Conservation (phyloP, 2,888 invertebrate species). For the Acrobasis repandana region DNA sequence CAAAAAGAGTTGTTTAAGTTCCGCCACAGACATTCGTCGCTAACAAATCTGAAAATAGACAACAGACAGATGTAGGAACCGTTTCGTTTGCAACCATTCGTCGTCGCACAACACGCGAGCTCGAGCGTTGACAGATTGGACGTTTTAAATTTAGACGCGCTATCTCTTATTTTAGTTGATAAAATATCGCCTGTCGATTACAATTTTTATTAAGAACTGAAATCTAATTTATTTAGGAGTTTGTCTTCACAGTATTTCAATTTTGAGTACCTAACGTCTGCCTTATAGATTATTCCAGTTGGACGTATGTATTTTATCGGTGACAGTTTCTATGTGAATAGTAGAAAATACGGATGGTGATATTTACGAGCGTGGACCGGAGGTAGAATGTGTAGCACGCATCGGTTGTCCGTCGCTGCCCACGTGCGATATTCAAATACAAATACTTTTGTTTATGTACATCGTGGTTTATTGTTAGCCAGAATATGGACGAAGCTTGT, state of each 20-base stretch:
- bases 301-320: constrained; percentile 35
- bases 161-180: constrained; percentile 75
- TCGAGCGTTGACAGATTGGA: constrained; percentile 81
- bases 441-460: constrained; percentile 69
- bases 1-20: constrained; percentile 68
- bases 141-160: constrained; percentile 74
- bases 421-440: constrained; percentile 71
- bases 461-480: constrained; percentile 55
- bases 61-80: constrained; percentile 76
- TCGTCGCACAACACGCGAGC: constrained; percentile 77
- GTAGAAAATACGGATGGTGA: constrained; percentile 48
- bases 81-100: constrained; percentile 78
- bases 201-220: constrained; percentile 35
- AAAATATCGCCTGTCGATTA: constrained; percentile 72
- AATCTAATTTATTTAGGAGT: constrained; percentile 19
- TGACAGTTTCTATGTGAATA: constrained; percentile 41
- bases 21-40: constrained; percentile 66
- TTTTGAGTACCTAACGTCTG: constrained; percentile 34
- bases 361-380: constrained; percentile 60
- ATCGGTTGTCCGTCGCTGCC: constrained; percentile 60
- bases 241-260: constrained; percentile 26
- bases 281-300: constrained; percentile 19
- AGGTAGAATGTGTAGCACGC: constrained; percentile 62
- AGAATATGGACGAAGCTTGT: constrained; percentile 44
- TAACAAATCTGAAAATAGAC: constrained; percentile 79